Percentiles rank a stretch among this genome's conserved stretches.
Evolutionary conservation across 1,140 invertebrate species (phyloP).

Genomic region (Eufriesea mexicana): DNA sequence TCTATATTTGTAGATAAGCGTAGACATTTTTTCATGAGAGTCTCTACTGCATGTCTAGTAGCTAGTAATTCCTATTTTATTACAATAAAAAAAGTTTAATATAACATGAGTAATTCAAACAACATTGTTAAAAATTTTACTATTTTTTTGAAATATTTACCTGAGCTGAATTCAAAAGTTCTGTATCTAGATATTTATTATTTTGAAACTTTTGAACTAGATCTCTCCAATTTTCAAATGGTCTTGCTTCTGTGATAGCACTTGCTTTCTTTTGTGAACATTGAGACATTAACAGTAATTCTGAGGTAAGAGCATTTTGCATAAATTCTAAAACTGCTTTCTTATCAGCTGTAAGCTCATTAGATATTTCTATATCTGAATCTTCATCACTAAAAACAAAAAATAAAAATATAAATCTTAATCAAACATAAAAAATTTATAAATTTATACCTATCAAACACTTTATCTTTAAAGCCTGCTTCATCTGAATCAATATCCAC

Average conservation of each 20-base stretch:
- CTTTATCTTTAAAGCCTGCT: slow-evolving; percentile 74
- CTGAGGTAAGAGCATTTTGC: slow-evolving; percentile 85
- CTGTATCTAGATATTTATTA: slow-evolving; percentile 86
- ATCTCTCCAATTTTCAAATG: slow-evolving; percentile 89
- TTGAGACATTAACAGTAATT: slow-evolving; percentile 86
- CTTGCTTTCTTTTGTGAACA: slow-evolving; percentile 90
- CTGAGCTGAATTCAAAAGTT: slow-evolving; percentile 88
- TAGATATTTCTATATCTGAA: slow-evolving; percentile 88
- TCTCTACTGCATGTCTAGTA: slow-evolving; percentile 87
- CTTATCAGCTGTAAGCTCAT: slow-evolving; percentile 87
- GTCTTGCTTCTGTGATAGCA: slow-evolving; percentile 86
- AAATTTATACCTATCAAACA: slow-evolving; percentile 75
- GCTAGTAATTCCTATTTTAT: slow-evolving; percentile 83
- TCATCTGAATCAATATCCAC: slow-evolving; percentile 78
- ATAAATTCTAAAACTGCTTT: slow-evolving; percentile 90
- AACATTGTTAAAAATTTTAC: background rate
- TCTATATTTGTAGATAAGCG: slow-evolving; percentile 88
- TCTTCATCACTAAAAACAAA: slow-evolving; percentile 85
- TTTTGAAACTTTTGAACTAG: slow-evolving; percentile 88
- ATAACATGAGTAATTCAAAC: background rate
- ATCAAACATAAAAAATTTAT: background rate
- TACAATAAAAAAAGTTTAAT: slow-evolving; percentile 13
- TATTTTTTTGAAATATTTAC: slow-evolving; percentile 60
- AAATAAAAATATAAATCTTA: slow-evolving; percentile 8
- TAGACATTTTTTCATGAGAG: slow-evolving; percentile 90